Conservation (phyloP, 2,888 invertebrate genomes). For the Agonopterix arenella region DNA sequence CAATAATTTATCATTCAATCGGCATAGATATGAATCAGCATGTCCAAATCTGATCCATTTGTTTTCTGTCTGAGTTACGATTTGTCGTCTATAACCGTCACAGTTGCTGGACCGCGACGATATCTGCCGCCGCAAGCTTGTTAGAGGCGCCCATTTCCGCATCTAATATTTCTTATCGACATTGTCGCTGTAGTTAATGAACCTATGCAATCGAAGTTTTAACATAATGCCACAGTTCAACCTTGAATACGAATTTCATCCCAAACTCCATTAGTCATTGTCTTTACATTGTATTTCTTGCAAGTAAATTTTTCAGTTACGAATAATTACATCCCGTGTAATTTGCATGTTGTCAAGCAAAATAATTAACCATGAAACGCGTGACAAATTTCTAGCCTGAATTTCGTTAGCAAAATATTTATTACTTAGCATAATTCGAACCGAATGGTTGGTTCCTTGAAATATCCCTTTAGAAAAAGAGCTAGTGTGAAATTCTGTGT, state of each 20-base stretch:
- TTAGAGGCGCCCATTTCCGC: constrained; percentile 48
- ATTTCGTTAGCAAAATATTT: constrained; percentile 48
- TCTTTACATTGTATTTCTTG: constrained; percentile 25
- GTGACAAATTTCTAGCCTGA: constrained; percentile 55
- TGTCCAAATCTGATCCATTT: constrained; percentile 34
- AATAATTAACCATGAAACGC: constrained; percentile 53
- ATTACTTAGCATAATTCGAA: constrained; percentile 36
- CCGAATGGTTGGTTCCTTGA: constrained; percentile 27
- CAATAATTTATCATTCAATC: constrained; percentile 19
- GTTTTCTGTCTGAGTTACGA: constrained; percentile 46
- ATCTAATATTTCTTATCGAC: constrained; percentile 49
- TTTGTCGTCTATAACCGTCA: constrained; percentile 43
- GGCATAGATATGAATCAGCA: constrained; percentile 36
- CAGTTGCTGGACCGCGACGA: constrained; percentile 46
- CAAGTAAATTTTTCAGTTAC: constrained; percentile 31
- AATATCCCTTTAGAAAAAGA: constrained; percentile 45
- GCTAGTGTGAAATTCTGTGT: constrained; percentile 29
- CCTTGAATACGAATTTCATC: constrained; percentile 9
- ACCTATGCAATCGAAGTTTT: constrained; percentile 1
- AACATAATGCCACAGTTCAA: constrained; percentile 1
- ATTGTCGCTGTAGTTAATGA: constrained; percentile 23
- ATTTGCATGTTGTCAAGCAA: constrained; percentile 57
- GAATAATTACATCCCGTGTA: constrained; percentile 42
- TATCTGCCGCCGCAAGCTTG: constrained; percentile 41
- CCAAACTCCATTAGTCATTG: constrained; percentile 23